Evolutionary conservation across 2,888 invertebrate species (phyloP).

Genomic region (Athrips mouffetella): DNA sequence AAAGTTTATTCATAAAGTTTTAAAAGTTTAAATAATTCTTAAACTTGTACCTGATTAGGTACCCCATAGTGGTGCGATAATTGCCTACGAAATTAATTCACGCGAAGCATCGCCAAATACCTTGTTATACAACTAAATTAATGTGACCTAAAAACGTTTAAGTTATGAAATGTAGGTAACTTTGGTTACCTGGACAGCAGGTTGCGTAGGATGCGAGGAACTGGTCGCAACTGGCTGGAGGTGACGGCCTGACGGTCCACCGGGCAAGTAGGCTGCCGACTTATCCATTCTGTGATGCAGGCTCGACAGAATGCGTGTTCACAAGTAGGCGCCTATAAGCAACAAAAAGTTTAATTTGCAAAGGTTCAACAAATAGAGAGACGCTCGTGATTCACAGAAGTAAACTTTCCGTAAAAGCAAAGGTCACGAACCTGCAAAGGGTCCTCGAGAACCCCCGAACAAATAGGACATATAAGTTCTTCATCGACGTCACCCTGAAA

Average conservation of each 20-base stretch:
- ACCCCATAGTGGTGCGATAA: not conserved
- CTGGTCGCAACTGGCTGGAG: conserved; percentile 92
- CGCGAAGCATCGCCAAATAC: not conserved
- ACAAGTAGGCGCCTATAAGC: conserved; percentile 90
- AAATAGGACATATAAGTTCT: conserved; percentile 97
- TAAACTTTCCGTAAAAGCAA: conserved; percentile 5
- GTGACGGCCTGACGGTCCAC: conserved; percentile 95
- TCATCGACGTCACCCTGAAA: conserved; percentile 98
- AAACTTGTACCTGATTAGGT: not conserved
- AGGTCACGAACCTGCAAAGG: conserved; percentile 88
- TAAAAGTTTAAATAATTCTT: no score
- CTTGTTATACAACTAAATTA: conserved; percentile 11
- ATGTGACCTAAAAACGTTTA: conserved; percentile 16
- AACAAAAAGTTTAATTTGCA: conserved; percentile 18
- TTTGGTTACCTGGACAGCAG: conserved; percentile 85
- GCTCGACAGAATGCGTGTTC: conserved; percentile 97
- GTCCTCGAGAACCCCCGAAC: conserved; percentile 96
- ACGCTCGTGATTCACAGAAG: not conserved
- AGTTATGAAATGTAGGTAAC: conserved; percentile 24
- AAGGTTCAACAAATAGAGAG: conserved; percentile 13
- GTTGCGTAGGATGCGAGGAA: conserved; percentile 95
- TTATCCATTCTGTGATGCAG: conserved; percentile 97
- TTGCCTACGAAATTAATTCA: not conserved
- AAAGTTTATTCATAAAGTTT: no score
- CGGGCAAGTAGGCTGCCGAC: conserved; percentile 95